Conservation (phyloP, 1,140 invertebrate genomes). For the Riptortus pedestris region DNA sequence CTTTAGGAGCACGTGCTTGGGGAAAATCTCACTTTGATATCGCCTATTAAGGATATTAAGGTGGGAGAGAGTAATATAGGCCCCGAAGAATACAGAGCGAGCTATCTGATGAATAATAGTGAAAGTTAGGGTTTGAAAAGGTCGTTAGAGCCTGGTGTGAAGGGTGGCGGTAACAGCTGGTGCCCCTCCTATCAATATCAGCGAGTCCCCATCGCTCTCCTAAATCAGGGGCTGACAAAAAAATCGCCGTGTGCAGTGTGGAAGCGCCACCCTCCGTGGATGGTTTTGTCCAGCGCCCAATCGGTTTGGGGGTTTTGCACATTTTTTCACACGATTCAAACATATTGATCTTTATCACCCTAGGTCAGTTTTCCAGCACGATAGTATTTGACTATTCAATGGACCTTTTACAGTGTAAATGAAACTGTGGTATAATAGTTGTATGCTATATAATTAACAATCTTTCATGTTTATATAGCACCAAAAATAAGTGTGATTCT, state of each 20-base stretch:
- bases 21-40: not conserved
- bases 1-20: not conserved
- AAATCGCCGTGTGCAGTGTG: not conserved
- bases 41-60: slow-evolving; percentile 4
- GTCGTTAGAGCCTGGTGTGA: not conserved
- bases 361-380: too few species aligned
- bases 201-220: not conserved
- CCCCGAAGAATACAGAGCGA: not conserved
- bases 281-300: too few species aligned
- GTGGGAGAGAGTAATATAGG: not conserved
- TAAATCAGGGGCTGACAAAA: not conserved
- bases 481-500: too few species aligned
- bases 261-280: too few species aligned
- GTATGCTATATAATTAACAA: too few species aligned
- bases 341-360: too few species aligned
- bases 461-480: too few species aligned
- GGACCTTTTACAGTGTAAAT: too few species aligned
- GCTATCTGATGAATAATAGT: slow-evolving; percentile 2
- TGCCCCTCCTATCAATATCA: not conserved
- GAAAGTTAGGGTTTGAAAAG: not conserved
- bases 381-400: too few species aligned
- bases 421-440: too few species aligned
- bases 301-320: too few species aligned
- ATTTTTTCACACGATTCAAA: too few species aligned
- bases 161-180: not conserved